These are phyloP conservation scores for Nasonia oneida DNA, from an alignment of 2,888 invertebrate species.

Conservation along the genomic window DNA sequence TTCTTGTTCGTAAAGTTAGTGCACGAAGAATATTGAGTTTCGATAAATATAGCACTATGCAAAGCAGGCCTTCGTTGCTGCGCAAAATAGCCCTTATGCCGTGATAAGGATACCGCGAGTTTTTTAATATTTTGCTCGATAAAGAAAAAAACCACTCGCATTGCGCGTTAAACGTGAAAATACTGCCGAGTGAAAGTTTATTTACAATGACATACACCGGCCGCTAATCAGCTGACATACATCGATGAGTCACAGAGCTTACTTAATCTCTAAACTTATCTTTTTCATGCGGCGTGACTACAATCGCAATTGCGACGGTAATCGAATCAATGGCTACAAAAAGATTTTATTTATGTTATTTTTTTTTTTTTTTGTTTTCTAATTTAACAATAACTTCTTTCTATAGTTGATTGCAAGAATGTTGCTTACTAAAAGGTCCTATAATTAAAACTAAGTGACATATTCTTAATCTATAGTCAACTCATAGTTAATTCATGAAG, in stretches of 20 bases:
- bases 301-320: slow-evolving; percentile 16
- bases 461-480: too few relatives aligned
- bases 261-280: slow-evolving; percentile 28
- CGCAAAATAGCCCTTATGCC: too few relatives aligned
- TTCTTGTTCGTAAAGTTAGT: neutral
- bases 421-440: too few relatives aligned
- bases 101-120: too few relatives aligned
- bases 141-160: neutral
- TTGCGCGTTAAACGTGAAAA: neutral
- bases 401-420: too few relatives aligned
- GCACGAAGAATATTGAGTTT: neutral
- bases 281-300: neutral
- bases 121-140: neutral
- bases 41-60: neutral
- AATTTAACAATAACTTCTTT: neutral
- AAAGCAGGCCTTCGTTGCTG: neutral
- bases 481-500: too few relatives aligned
- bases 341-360: neutral
- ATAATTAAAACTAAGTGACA: neutral
- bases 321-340: neutral
- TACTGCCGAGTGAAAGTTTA: neutral
- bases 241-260: slow-evolving; percentile 36
- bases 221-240: slow-evolving; percentile 51
- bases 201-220: slow-evolving; percentile 37
- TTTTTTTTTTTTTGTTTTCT: neutral